Conservation (phyloP, 2,797 vertebrate genomes). For the Anguilla obscura region DNA sequence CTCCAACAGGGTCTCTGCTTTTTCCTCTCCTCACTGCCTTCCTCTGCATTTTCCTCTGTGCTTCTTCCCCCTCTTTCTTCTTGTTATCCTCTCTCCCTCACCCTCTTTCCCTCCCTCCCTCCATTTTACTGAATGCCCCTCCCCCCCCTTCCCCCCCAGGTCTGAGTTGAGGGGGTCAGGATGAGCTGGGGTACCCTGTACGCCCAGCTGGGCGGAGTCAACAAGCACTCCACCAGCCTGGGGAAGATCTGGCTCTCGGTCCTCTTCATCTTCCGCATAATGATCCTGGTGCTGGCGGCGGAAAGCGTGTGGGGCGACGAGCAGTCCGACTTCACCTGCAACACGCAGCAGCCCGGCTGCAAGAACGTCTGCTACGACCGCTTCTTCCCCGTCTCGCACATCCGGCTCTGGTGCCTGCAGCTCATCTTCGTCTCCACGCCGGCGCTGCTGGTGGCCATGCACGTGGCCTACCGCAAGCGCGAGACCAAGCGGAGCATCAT, state of each 20-base stretch:
- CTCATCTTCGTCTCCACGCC: constrained; percentile 72
- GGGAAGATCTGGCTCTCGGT: constrained; percentile 75
- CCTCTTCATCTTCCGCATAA: constrained; percentile 72
- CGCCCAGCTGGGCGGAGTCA: constrained; percentile 66
- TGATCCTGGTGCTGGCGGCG: constrained; percentile 70
- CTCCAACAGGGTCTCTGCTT: background rate
- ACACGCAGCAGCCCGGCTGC: constrained; percentile 74
- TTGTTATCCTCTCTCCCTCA: background rate
- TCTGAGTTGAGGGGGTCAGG: background rate
- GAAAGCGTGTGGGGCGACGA: constrained; percentile 77
- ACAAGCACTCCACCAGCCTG: constrained; percentile 72
- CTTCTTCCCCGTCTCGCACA: constrained; percentile 74
- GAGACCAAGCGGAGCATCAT: constrained; percentile 59
- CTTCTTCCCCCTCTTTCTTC: background rate
- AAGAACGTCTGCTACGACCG: constrained; percentile 76
- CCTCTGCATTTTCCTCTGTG: background rate
- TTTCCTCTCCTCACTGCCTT: background rate
- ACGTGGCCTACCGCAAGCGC: constrained; percentile 65
- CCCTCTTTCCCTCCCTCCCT: constrained; percentile 13
- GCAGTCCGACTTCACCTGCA: constrained; percentile 74
- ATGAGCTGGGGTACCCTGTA: constrained; percentile 70
- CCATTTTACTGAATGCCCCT: background rate
- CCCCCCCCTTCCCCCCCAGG: background rate
- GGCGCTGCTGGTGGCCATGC: constrained; percentile 66
- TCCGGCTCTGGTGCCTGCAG: constrained; percentile 75